Evolutionary conservation across 2,888 invertebrate genomes (phyloP), one percentile per base, ranked within the genome.

Genomic region (Trichogramma evanescens): DNA sequence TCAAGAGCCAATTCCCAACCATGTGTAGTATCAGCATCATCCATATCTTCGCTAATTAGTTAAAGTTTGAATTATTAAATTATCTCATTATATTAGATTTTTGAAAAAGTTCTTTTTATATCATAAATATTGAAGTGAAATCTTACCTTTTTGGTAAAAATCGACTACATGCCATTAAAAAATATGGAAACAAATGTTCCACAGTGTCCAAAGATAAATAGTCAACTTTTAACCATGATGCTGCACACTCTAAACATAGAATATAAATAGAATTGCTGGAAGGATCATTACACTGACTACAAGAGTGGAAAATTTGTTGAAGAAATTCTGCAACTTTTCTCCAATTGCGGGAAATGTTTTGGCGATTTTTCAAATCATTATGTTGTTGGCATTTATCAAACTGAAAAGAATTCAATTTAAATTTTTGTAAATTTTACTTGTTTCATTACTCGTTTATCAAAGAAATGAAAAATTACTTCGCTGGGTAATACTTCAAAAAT

Each of bases 401-500:
- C 75, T 75, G 48, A 59, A 44, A 8, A 43, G 40, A 50, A 45
- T 9, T 6, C 4, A 45, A 41, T 49, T 56, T 54, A n/a, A 65
- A 59, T 49, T 45, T 50, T 59, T 62, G 13, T 48, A 26, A 48
- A 26, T 53, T 58, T 58, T 52, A 54, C 26, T 45, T 54, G 9
- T 48, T 41, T 52, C 7, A 49, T 48, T 52, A 44, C 26, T 10
- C 44, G 50, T 40, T 10, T 48, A 54, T 46, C 40, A 40, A 58
- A 45, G 50, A 54, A 56, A 49, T 10, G 7, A 44, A 50, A 54
- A 67, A 77, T 80, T 80, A 92, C 93, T 82, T 95, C 95, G 80
- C 90, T 91, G 40, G 95, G 93, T 73, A 95, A 86, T 58, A 91
- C 89, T 69, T 89, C 88, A 10, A 95, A 81, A 46, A 95, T 88